These are phyloP conservation scores for Pterocles burchelli DNA, from an alignment of 2,113 vertebrate genomes.

Conservation along the genomic window DNA sequence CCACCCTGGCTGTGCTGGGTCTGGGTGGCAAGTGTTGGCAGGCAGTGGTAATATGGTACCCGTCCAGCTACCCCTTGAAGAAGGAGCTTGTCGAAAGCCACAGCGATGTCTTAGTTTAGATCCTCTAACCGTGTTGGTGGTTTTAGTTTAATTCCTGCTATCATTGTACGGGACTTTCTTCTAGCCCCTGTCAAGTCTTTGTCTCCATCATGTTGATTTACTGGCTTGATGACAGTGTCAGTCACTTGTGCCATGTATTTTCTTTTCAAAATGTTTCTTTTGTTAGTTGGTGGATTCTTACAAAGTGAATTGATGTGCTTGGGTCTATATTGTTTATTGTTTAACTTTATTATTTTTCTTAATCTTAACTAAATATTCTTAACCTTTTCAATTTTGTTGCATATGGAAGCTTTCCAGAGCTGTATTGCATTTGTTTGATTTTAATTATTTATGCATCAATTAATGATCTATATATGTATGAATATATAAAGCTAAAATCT, in stretches of 20 bases:
- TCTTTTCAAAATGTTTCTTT: not conserved
- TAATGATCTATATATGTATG: not conserved
- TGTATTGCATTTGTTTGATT: slow-evolving; percentile 8
- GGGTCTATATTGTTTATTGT: not conserved
- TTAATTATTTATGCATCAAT: slow-evolving; percentile 38
- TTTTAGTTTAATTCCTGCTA: not conserved
- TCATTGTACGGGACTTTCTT: not conserved
- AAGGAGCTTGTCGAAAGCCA: not conserved
- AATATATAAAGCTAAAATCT: not conserved
- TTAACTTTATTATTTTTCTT: slow-evolving; percentile 2
- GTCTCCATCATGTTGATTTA: not conserved
- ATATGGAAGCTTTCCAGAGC: not conserved
- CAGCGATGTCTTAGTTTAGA: not conserved
- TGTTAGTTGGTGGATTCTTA: not conserved
- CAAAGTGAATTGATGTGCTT: not conserved
- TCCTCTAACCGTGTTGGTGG: not conserved
- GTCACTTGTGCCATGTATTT: not conserved
- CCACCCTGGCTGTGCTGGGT: not conserved
- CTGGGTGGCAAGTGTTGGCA: fast-evolving
- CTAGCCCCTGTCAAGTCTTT: not conserved
- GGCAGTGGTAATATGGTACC: not conserved
- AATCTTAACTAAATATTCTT: slow-evolving; percentile 17
- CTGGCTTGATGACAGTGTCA: not conserved
- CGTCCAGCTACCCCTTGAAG: not conserved
- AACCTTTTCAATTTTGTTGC: slow-evolving; percentile 11